Conservation (phyloP, 2,797 vertebrate genomes). For the Mionectes olivaceus region DNA sequence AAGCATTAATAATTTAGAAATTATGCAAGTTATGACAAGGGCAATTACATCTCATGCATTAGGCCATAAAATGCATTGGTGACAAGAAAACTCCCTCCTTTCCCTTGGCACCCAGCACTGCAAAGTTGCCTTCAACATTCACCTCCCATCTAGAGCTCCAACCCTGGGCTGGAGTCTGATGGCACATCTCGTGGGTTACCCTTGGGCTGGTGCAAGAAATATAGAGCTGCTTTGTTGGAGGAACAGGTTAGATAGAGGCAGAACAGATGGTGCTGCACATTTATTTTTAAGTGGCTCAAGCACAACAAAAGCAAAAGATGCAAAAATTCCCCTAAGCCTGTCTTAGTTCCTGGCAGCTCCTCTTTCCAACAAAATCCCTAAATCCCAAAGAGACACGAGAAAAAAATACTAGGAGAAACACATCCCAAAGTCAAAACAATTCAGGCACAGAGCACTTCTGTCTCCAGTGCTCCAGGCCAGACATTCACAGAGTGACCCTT, state of each 20-base stretch:
- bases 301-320: background rate
- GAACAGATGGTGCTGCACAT: background rate
- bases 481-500: conserved; percentile 31
- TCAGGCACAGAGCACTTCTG: background rate
- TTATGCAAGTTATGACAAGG: background rate
- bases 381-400: background rate
- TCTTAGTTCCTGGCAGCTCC: background rate
- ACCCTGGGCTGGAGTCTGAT: background rate
- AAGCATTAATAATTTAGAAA: background rate
- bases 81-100: background rate
- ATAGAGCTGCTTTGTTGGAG: background rate
- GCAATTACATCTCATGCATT: background rate
- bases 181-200: background rate
- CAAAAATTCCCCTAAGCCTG: background rate
- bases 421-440: conserved; percentile 32
- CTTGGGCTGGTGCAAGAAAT: background rate
- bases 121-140: background rate
- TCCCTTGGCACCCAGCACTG: background rate
- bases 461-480: conserved; percentile 31
- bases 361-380: background rate
- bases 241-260: background rate
- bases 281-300: background rate
- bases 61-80: background rate
- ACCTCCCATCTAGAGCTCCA: background rate
- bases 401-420: background rate